phyloP scores from a whole-genome alignment of 2,113 vertebrate species.

The Perca schrenkii region DNA sequence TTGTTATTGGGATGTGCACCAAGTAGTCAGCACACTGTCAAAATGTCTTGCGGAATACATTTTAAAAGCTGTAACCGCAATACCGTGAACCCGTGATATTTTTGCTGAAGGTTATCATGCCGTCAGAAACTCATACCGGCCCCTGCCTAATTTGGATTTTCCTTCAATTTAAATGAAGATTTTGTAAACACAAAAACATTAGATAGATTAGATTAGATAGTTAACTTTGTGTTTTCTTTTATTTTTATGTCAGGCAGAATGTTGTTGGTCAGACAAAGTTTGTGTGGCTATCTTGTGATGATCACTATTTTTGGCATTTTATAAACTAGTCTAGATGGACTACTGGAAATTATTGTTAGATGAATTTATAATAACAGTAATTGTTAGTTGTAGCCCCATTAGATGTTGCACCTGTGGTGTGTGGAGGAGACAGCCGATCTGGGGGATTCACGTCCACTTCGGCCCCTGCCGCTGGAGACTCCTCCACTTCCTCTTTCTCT shows the following conservation, averaged over 20 bases:
- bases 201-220: too few species aligned
- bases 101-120: too few species aligned
- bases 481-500: conserved; percentile 82
- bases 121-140: too few species aligned
- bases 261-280: neutral
- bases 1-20: too few species aligned
- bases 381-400: neutral
- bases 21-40: too few species aligned
- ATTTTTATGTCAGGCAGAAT: neutral
- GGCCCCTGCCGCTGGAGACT: conserved; percentile 82
- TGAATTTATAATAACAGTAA: neutral
- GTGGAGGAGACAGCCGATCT: conserved; percentile 86
- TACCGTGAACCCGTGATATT: too few species aligned
- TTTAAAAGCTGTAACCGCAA: too few species aligned
- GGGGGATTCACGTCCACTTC: conserved; percentile 90
- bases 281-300: neutral
- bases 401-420: conserved; percentile 82
- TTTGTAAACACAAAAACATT: too few species aligned
- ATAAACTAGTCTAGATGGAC: neutral
- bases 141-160: neutral
- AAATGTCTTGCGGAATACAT: too few species aligned
- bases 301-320: neutral
- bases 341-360: neutral
- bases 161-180: neutral
- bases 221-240: too few species aligned